Conservation (phyloP, 64 coral and sea anemone genomes). For the Stichodactyla mertensii region DNA sequence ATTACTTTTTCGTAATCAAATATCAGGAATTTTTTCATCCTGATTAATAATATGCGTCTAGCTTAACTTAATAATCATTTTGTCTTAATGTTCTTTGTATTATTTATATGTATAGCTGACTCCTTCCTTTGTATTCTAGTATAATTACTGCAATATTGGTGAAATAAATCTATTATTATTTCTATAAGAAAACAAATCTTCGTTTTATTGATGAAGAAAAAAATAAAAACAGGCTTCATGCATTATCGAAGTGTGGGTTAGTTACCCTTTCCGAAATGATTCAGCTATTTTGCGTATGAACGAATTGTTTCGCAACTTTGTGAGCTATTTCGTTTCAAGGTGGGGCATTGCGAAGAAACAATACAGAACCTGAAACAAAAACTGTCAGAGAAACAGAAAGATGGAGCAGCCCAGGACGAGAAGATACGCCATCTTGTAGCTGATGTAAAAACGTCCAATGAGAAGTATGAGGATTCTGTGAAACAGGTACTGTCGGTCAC, state of each 20-base stretch:
- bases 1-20: too few species aligned
- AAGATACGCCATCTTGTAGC: constrained; percentile 61
- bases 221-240: too few species aligned
- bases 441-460: constrained; percentile 58
- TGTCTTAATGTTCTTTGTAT: too few species aligned
- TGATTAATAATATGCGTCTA: too few species aligned
- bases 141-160: too few species aligned
- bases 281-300: background rate
- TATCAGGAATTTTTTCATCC: too few species aligned
- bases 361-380: constrained; percentile 93
- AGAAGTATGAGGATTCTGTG: constrained; percentile 66
- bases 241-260: background rate
- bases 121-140: too few species aligned
- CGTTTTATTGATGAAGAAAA: too few species aligned
- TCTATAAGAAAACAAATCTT: too few species aligned
- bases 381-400: constrained; percentile 90
- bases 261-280: background rate
- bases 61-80: too few species aligned
- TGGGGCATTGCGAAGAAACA: constrained; percentile 87
- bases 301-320: background rate
- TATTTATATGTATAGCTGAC: too few species aligned
- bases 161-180: too few species aligned
- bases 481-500: constrained; percentile 42
- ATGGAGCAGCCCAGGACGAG: constrained; percentile 69
- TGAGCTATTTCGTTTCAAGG: constrained; percentile 33